These are phyloP conservation scores for Thunnus maccoyii DNA, from an alignment of 2,113 vertebrate species.

Conservation along the genomic window DNA sequence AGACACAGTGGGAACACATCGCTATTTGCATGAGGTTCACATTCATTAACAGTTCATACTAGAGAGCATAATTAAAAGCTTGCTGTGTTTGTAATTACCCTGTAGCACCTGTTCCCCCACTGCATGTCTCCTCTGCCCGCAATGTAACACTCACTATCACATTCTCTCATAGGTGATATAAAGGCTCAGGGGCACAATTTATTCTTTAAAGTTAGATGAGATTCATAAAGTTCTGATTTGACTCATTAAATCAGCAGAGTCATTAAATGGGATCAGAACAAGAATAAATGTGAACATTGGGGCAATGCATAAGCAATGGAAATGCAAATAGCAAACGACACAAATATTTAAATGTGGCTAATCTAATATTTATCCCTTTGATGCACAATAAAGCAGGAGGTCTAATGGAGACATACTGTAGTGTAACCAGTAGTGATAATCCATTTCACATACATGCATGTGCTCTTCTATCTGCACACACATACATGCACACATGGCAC, in stretches of 20 bases:
- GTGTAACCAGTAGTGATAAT: neutral
- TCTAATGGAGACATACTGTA: neutral
- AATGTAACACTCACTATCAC: conserved; percentile 48
- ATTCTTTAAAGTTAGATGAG: conserved; percentile 69
- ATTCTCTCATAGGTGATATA: conserved; percentile 54
- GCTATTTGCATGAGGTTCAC: conserved; percentile 72
- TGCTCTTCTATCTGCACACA: neutral
- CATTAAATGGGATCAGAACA: conserved; percentile 59
- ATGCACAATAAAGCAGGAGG: conserved; percentile 1
- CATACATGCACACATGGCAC: neutral
- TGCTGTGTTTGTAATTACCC: conserved; percentile 83
- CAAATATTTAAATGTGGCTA: conserved; percentile 65
- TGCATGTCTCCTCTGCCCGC: conserved; percentile 57
- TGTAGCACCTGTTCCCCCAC: conserved; percentile 75
- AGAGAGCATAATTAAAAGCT: conserved; percentile 82
- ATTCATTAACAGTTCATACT: conserved; percentile 81
- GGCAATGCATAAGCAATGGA: conserved; percentile 49
- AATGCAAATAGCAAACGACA: conserved; percentile 48
- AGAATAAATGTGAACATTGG: conserved; percentile 47
- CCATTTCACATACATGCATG: neutral
- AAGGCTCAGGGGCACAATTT: conserved; percentile 63
- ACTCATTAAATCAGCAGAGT: conserved; percentile 70
- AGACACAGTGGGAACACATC: conserved; percentile 55
- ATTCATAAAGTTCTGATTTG: conserved; percentile 64
- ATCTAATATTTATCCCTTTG: conserved; percentile 45